Base-by-base conservation (phyloP, 2,113 vertebrate genomes). In the Alexandromys fortis region DNA sequence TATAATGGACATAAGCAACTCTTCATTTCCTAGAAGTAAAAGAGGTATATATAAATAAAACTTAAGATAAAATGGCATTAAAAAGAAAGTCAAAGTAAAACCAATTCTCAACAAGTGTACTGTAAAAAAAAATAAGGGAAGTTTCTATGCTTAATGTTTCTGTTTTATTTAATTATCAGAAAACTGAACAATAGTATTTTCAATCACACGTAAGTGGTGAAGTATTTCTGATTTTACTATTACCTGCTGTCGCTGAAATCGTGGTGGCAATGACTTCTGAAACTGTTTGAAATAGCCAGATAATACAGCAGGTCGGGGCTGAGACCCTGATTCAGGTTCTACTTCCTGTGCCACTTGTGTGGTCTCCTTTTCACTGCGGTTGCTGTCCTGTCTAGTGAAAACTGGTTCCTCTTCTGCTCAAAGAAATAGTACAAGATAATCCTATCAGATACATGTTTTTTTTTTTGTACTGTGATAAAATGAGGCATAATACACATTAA, bases 271-370 rank as follows among this genome's bases (percentile, higher is more conserved):
- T 75, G 99, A 99, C 94, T 99, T 99, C 96, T 99, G 99, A 97
- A 99, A 99, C 98, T 99, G 99, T 96, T 99, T 99, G 77, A 99
- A 99, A 98, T 99, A 99, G 97, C 99, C 99, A 0, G 99, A 99
- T 91, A 99, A 98, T 38, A 99, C 98, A 95, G 99, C 98, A 90
- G 99, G 99, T 67, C 99, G 99, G 97, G 99, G 98, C 0, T 99
- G 99, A 87, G 99, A 97, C 10, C 99, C 99, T 2, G 98, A 97
- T n/a, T 99, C 99, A 55, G 98, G 97, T 96, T 99, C 99, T 65
- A 97, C 97, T 92, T 99, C 99, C 22, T 99, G 98, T 12, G 98
- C 93, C 49, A 98, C 98, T 87, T 88, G 97, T 91, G 98, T 98
- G 98, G 97, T 86, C 91, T 99, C 97, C 97, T 98, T 98, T 97